Conservation (phyloP, 2,113 vertebrate genomes). For the Platycercus adscitus region DNA sequence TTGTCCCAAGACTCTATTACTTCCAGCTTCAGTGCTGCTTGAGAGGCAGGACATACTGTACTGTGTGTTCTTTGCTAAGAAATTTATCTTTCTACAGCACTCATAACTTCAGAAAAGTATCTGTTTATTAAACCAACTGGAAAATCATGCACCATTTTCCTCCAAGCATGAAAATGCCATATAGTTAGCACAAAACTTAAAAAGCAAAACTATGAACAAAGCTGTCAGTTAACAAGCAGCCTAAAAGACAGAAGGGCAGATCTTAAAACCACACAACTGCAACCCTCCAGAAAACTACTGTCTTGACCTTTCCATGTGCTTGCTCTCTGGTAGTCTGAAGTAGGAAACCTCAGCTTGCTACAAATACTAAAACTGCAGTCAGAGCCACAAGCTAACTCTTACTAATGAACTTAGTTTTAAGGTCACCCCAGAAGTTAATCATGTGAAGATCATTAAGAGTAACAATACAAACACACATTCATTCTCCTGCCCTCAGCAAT, state of each 20-base stretch:
- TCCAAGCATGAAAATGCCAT: not conserved
- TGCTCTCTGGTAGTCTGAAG: not conserved
- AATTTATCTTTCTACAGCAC: not conserved
- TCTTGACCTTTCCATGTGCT: not conserved
- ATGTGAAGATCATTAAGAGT: not conserved
- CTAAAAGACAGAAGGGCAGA: not conserved
- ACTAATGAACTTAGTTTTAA: slow-evolving; percentile 56
- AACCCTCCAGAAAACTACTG: not conserved
- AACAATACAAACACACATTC: not conserved
- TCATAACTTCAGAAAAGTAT: not conserved
- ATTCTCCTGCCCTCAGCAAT: not conserved
- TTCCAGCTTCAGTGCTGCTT: not conserved
- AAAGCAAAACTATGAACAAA: not conserved
- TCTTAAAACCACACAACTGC: not conserved
- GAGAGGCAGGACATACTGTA: not conserved
- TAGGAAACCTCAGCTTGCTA: not conserved
- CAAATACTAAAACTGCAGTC: not conserved
- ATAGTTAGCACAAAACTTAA: not conserved
- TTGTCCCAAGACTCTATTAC: not conserved
- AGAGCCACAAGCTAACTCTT: not conserved
- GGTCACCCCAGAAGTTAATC: slow-evolving; percentile 42
- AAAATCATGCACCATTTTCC: not conserved
- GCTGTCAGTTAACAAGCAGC: not conserved
- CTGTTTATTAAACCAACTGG: not conserved
- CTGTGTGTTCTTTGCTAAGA: not conserved